phyloP scores from a whole-genome alignment of 2,113 vertebrate species.

The Halcyon malimbica region DNA sequence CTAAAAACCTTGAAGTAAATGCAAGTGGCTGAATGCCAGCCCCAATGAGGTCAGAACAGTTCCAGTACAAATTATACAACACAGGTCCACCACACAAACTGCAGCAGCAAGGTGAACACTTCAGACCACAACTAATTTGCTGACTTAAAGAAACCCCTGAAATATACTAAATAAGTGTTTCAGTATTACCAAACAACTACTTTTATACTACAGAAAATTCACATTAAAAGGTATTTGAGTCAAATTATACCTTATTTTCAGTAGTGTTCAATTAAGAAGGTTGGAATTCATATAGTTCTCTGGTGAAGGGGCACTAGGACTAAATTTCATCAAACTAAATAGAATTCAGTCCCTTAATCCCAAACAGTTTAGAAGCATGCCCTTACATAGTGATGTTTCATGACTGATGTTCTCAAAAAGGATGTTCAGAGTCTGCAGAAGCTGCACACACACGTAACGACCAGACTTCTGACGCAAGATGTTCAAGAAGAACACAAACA shows the following conservation, averaged over 20 bases:
- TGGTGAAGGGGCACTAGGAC: neutral
- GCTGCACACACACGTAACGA: constrained; percentile 97
- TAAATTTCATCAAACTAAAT: neutral
- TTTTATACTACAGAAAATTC: neutral
- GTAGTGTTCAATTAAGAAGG: neutral
- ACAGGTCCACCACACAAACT: neutral
- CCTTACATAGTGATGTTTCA: constrained; percentile 96
- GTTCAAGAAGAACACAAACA: constrained; percentile 99
- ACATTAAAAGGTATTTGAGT: neutral
- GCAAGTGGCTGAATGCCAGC: neutral
- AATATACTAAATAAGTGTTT: neutral
- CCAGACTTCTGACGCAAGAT: constrained; percentile 97
- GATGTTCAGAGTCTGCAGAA: constrained; percentile 97
- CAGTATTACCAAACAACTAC: neutral
- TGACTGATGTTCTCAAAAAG: constrained; percentile 99
- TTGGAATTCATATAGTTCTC: neutral
- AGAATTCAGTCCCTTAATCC: neutral
- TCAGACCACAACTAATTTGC: neutral
- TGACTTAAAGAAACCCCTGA: neutral
- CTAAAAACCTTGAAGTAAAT: neutral
- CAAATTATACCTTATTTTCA: neutral
- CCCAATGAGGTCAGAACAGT: neutral
- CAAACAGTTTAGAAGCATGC: neutral
- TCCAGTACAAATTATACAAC: neutral
- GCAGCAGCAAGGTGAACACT: neutral